These are phyloP conservation scores for Jordanella pulchra DNA, from an alignment of 2,797 vertebrate species.

Conservation along the genomic window DNA sequence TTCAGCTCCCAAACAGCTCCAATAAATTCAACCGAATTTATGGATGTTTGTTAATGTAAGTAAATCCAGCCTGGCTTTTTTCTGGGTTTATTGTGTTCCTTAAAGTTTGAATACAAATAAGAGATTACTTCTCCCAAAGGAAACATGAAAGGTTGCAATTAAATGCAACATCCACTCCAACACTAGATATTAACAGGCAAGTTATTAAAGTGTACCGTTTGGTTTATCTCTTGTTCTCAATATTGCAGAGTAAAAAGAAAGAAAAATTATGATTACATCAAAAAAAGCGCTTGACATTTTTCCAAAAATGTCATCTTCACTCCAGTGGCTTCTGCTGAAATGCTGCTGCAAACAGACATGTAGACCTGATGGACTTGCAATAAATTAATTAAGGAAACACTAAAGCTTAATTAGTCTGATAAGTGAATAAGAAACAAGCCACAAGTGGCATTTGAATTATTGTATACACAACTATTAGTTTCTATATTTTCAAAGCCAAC, in stretches of 20 bases:
- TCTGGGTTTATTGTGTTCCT: conserved; percentile 12
- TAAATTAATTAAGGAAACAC: neutral
- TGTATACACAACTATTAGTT: neutral
- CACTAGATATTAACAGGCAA: neutral
- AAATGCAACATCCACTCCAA: neutral
- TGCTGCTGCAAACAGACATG: neutral
- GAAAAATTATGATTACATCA: neutral
- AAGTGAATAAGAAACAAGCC: neutral
- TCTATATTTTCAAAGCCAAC: neutral
- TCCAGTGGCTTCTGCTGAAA: neutral
- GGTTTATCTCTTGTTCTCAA: neutral
- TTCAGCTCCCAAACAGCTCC: no score
- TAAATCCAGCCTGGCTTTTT: conserved; percentile 41
- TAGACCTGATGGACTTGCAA: neutral
- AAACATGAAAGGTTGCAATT: conserved; percentile 6
- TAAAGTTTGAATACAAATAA: conserved; percentile 22
- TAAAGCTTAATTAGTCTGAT: neutral
- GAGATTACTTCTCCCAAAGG: conserved; percentile 1
- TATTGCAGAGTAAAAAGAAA: no score
- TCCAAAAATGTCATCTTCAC: neutral
- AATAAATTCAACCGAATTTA: conserved; percentile 29
- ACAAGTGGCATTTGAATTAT: neutral
- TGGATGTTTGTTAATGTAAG: conserved; percentile 62
- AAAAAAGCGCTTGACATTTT: neutral
- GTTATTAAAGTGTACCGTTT: neutral